Conservation (phyloP, 2,888 invertebrate genomes). For the Tachystola acroxantha region DNA sequence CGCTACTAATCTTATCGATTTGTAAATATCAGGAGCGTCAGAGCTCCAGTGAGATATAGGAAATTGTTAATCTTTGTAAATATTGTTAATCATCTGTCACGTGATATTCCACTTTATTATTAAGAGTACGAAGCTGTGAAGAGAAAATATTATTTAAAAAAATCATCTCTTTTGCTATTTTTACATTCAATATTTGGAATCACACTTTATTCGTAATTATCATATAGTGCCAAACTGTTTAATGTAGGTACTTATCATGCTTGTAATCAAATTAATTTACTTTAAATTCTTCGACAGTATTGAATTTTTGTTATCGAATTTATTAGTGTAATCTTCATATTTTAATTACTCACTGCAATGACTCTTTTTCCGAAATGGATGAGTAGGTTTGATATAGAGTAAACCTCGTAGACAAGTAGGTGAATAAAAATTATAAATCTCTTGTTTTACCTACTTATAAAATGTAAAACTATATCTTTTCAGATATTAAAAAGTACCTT, state of each 20-base stretch:
- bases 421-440: too few relatives aligned
- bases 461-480: background rate
- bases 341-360: too few relatives aligned
- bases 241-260: conserved; percentile 27
- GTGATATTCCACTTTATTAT: conserved; percentile 47
- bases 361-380: too few relatives aligned
- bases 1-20: conserved; percentile 8
- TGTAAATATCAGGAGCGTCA: conserved; percentile 21
- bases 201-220: conserved; percentile 38
- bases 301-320: conserved; percentile 9
- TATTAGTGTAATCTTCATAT: too few relatives aligned
- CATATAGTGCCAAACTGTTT: conserved; percentile 69
- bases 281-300: background rate
- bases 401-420: too few relatives aligned
- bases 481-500: background rate
- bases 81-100: conserved; percentile 61
- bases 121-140: conserved; percentile 43
- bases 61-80: conserved; percentile 65
- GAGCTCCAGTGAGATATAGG: conserved; percentile 39
- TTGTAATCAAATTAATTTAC: background rate
- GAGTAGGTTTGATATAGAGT: too few relatives aligned
- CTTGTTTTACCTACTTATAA: too few relatives aligned
- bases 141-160: conserved; percentile 51
- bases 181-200: conserved; percentile 43
- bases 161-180: conserved; percentile 43